phyloP scores from a whole-genome alignment of 2,888 invertebrate genomes.

The Pocota personata region DNA sequence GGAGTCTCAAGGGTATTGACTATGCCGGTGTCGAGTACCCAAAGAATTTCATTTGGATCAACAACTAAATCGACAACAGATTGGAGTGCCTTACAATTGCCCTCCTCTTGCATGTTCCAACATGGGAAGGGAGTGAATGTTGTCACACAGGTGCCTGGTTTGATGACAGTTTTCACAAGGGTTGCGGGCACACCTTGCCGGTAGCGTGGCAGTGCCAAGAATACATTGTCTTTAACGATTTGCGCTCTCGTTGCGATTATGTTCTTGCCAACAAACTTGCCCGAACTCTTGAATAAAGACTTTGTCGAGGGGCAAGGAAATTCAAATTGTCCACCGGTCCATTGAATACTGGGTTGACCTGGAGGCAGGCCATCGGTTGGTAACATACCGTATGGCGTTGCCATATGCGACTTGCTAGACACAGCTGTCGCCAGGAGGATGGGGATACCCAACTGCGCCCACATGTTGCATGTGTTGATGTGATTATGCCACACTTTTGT shows the following conservation, averaged over 20 bases:
- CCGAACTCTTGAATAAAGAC: constrained; percentile 85
- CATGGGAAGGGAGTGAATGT: constrained; percentile 86
- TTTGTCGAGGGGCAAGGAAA: constrained; percentile 84
- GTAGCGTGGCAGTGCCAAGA: constrained; percentile 85
- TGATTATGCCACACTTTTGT: not conserved
- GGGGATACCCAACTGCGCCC: constrained; percentile 55
- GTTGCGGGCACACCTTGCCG: constrained; percentile 88
- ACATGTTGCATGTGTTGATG: constrained; percentile 56
- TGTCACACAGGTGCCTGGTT: constrained; percentile 83
- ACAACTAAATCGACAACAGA: constrained; percentile 87
- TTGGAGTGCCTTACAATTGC: constrained; percentile 87
- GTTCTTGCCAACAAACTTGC: constrained; percentile 85
- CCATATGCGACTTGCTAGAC: constrained; percentile 35
- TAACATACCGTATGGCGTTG: constrained; percentile 77
- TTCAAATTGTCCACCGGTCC: constrained; percentile 83
- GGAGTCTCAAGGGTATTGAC: constrained; percentile 87
- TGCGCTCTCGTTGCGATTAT: constrained; percentile 86
- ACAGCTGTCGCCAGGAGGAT: constrained; percentile 48
- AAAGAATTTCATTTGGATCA: constrained; percentile 87
- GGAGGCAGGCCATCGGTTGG: constrained; percentile 77
- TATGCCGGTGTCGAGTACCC: constrained; percentile 89
- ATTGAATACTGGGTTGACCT: constrained; percentile 79
- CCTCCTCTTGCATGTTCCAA: constrained; percentile 89
- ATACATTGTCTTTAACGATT: constrained; percentile 84
- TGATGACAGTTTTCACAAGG: constrained; percentile 84